Percentiles rank a stretch among this genome's conserved stretches.
Evolutionary conservation across 2,888 invertebrate genomes (phyloP).

Genomic region (Calliphora vomitoria): DNA sequence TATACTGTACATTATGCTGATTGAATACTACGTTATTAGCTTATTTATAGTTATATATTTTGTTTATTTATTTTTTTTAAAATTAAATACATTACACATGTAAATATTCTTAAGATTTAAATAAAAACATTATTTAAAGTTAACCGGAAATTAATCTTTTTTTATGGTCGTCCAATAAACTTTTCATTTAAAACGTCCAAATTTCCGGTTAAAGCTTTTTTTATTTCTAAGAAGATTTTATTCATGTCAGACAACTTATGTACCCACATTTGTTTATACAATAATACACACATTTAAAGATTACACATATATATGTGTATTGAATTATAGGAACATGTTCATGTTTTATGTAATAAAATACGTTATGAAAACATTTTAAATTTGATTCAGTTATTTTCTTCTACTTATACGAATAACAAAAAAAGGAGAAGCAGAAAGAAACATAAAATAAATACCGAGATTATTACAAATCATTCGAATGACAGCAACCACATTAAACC

Average conservation of each 20-base stretch:
- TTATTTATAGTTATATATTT: neutral
- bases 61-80: neutral
- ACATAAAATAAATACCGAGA: conserved; percentile 30
- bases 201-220: conserved; percentile 40
- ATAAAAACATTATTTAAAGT: conserved; percentile 12
- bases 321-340: neutral
- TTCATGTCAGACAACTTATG: neutral
- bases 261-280: neutral
- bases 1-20: too few relatives aligned
- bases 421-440: neutral
- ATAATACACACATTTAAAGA: neutral
- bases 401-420: neutral
- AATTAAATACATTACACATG: neutral
- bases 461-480: conserved; percentile 55
- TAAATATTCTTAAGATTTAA: neutral
- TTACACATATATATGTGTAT: neutral
- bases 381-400: conserved; percentile 6
- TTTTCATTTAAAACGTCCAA: conserved; percentile 28
- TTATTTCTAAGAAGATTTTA: neutral
- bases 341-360: conserved; percentile 28
- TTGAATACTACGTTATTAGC: too few relatives aligned
- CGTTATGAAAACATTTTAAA: conserved; percentile 2
- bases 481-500: conserved; percentile 46
- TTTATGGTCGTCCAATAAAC: conserved; percentile 17
- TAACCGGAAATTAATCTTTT: conserved; percentile 53